A percentile compares a stretch with the other conserved stretches of the same genome.
These are phyloP conservation scores for Enteromius mattozi DNA, from an alignment of 2,797 vertebrate genomes.

Conservation along the genomic window DNA sequence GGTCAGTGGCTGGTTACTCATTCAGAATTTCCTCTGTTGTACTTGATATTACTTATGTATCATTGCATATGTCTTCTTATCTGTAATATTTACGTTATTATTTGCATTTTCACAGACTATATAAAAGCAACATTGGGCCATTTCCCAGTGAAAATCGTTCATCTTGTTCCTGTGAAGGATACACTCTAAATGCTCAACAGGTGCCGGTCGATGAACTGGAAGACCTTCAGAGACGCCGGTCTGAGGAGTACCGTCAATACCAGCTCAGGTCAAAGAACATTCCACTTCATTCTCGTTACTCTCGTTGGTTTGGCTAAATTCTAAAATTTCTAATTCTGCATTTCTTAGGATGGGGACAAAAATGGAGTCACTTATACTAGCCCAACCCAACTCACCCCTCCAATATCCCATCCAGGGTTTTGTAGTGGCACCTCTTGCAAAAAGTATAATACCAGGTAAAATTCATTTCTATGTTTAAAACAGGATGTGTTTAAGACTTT, in stretches of 20 bases:
- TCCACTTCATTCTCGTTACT: not conserved
- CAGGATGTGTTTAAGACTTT: not conserved
- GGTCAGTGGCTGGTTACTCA: constrained; percentile 9
- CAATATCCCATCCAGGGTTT: constrained; percentile 68
- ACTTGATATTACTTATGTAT: not conserved
- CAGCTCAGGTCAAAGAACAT: constrained; percentile 37
- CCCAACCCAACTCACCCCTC: constrained; percentile 65
- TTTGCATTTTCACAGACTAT: not conserved
- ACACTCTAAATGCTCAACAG: not conserved
- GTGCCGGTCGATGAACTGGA: not conserved
- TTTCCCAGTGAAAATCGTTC: constrained; percentile 21
- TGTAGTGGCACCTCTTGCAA: constrained; percentile 57
- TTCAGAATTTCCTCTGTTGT: not conserved
- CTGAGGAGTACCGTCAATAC: constrained; percentile 33
- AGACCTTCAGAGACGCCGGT: constrained; percentile 10
- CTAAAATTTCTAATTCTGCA: not conserved
- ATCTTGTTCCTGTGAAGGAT: constrained; percentile 26
- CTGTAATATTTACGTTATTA: not conserved
- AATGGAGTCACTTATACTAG: constrained; percentile 57
- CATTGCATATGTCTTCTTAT: not conserved
- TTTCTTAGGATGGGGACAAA: constrained; percentile 53
- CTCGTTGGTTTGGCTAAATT: not conserved
- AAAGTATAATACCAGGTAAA: constrained; percentile 65
- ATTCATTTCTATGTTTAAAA: not conserved
- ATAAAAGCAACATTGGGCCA: not conserved